These are phyloP conservation scores for Vimba vimba DNA, from an alignment of 2,113 vertebrate genomes.

Conservation along the genomic window DNA sequence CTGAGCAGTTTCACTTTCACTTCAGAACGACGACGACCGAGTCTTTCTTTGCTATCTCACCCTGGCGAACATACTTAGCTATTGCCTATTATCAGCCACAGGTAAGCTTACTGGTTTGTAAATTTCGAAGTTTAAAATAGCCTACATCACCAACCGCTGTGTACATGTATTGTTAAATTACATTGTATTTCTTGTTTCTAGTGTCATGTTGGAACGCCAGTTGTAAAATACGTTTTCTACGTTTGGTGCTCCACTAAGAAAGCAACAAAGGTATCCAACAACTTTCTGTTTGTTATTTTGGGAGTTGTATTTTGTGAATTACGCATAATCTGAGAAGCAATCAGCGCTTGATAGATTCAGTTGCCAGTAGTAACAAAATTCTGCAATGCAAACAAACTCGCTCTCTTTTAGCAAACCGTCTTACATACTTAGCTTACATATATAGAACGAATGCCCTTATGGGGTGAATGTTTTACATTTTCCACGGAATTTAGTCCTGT, in stretches of 20 bases:
- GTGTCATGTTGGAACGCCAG: not conserved
- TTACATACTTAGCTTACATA: too few relatives aligned
- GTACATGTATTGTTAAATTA: not conserved
- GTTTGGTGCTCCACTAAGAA: not conserved
- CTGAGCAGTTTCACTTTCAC: slow-evolving; percentile 16
- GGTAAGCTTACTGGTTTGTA: not conserved
- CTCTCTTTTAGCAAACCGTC: too few relatives aligned
- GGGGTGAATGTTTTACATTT: not conserved
- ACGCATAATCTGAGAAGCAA: not conserved
- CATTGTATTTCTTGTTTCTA: not conserved
- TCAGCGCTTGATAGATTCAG: not conserved
- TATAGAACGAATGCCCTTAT: not conserved
- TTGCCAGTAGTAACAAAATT: not conserved
- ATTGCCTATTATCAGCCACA: not conserved
- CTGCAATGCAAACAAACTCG: not conserved
- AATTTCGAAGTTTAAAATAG: not conserved
- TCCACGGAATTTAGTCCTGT: too few relatives aligned
- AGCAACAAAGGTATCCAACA: not conserved
- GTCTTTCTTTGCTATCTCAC: not conserved
- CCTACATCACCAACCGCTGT: too few relatives aligned
- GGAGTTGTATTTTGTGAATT: not conserved
- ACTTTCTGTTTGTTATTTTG: not conserved
- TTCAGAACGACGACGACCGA: not conserved
- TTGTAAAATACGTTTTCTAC: not conserved
- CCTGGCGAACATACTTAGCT: not conserved